phyloP scores from a whole-genome alignment of 2,888 invertebrate species.

The Silvanus unidentatus region DNA sequence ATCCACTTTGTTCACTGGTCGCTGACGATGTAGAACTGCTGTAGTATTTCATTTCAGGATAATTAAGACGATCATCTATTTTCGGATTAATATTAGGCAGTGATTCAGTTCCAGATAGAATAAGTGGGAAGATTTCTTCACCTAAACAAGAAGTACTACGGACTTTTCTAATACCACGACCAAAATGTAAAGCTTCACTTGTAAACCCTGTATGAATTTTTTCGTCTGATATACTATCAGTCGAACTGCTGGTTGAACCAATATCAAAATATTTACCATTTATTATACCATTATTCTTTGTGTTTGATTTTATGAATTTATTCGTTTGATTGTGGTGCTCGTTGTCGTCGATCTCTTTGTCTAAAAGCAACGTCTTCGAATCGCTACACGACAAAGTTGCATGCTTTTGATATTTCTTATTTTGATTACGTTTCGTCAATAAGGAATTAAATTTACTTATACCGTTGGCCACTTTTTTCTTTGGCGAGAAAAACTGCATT shows the following conservation, averaged over 20 bases:
- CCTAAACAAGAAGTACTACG: conserved; percentile 54
- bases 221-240: conserved; percentile 28
- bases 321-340: conserved; percentile 5
- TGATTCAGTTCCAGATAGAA: conserved; percentile 54
- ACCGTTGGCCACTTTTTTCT: conserved; percentile 47
- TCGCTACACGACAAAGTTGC: not conserved
- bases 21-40: conserved; percentile 55
- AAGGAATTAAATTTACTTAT: conserved; percentile 29
- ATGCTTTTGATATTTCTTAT: conserved; percentile 10
- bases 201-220: conserved; percentile 24
- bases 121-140: conserved; percentile 50
- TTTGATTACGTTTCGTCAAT: conserved; percentile 21
- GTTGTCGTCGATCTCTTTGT: not conserved
- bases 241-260: conserved; percentile 34
- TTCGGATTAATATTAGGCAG: conserved; percentile 63
- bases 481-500: conserved; percentile 41
- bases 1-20: conserved; percentile 77
- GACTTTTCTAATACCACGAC: conserved; percentile 48
- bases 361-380: not conserved
- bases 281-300: conserved; percentile 15
- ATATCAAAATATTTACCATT: conserved; percentile 24
- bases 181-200: conserved; percentile 17
- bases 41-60: conserved; percentile 27
- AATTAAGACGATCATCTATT: conserved; percentile 25
- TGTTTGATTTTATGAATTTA: conserved; percentile 13